phyloP scores from a whole-genome alignment of 2,888 invertebrate genomes.

The Idaea straminata region DNA sequence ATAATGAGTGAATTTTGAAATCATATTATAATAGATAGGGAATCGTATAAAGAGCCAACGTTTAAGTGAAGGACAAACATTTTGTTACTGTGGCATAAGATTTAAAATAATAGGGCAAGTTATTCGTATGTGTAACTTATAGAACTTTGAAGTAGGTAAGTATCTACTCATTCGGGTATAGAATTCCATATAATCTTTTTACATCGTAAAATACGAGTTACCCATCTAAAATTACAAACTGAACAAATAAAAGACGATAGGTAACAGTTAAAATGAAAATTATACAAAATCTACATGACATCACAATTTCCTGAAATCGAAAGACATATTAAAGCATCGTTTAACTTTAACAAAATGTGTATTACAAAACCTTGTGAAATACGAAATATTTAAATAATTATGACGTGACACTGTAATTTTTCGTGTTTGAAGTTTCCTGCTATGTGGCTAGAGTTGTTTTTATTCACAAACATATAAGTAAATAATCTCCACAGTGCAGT shows the following conservation, averaged over 20 bases:
- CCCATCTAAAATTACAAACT: not conserved
- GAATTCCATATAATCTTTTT: not conserved
- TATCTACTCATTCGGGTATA: not conserved
- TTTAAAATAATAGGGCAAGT: too few relatives aligned
- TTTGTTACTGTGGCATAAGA: too few relatives aligned
- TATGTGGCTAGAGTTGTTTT: too few relatives aligned
- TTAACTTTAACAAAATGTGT: too few relatives aligned
- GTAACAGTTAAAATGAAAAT: not conserved
- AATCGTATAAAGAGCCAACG: not conserved
- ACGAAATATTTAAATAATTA: too few relatives aligned
- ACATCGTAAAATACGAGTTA: not conserved
- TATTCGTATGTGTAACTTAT: too few relatives aligned
- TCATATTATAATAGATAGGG: slow-evolving; percentile 7
- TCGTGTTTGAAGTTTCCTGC: too few relatives aligned
- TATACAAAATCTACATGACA: not conserved
- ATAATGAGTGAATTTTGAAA: slow-evolving; percentile 26
- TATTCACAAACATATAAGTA: too few relatives aligned
- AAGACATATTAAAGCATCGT: not conserved
- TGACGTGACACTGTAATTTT: too few relatives aligned
- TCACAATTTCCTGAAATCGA: not conserved
- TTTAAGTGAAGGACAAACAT: not conserved
- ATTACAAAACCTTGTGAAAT: not conserved
- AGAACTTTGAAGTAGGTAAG: too few relatives aligned
- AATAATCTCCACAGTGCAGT: too few relatives aligned
- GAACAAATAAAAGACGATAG: not conserved